Percentiles rank a stretch among this genome's conserved stretches.
These are phyloP conservation scores for Stomatorhinus walkeri DNA, from an alignment of 2,797 vertebrate species.

Conservation along the genomic window DNA sequence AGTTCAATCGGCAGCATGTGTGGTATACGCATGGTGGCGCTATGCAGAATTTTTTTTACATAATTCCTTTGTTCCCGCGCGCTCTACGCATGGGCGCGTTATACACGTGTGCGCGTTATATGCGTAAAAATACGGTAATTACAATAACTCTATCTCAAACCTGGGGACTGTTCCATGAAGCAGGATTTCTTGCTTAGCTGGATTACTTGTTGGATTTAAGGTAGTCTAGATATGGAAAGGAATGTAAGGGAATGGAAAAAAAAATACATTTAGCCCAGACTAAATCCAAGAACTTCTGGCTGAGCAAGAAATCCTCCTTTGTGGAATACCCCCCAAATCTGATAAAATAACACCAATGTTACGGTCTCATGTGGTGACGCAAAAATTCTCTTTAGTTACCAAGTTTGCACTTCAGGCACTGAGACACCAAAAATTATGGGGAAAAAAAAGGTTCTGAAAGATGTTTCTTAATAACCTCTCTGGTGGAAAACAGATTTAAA, in stretches of 20 bases:
- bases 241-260: background rate
- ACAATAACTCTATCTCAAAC: background rate
- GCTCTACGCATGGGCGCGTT: too few relatives aligned
- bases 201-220: background rate
- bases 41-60: too few relatives aligned
- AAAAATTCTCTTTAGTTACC: background rate
- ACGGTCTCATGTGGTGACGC: background rate
- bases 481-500: background rate
- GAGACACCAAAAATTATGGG: background rate
- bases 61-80: too few relatives aligned
- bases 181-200: background rate
- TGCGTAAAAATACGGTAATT: background rate
- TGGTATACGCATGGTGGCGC: too few relatives aligned
- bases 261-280: background rate
- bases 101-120: too few relatives aligned
- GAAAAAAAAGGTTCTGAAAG: background rate
- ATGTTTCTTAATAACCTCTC: background rate
- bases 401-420: background rate
- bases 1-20: too few relatives aligned
- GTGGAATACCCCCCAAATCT: background rate
- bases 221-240: too few relatives aligned
- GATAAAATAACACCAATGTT: background rate
- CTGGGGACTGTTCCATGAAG: background rate
- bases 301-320: background rate
- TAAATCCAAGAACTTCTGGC: background rate